Evolutionary conservation across 2,888 invertebrate genomes (phyloP).

Genomic region (Eilema griseolum): DNA sequence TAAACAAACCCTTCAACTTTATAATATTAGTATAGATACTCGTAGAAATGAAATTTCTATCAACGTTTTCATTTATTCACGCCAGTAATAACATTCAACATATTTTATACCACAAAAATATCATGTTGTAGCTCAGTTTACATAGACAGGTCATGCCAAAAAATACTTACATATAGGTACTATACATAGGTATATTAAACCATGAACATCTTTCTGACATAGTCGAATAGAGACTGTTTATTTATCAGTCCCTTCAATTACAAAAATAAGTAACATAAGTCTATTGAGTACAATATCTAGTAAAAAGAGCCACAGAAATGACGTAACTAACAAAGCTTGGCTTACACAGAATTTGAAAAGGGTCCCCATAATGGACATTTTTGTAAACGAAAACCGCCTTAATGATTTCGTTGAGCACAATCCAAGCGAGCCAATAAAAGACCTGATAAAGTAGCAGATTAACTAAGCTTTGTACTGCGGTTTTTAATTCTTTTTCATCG

Average conservation of each 20-base stretch:
- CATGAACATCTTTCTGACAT: background rate
- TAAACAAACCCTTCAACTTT: no score
- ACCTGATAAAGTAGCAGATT: slow-evolving; percentile 53
- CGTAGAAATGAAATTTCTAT: no score
- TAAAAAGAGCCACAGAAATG: slow-evolving; percentile 53
- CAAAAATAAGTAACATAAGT: background rate
- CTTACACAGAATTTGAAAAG: slow-evolving; percentile 71
- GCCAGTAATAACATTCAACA: no score
- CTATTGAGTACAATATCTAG: slow-evolving; percentile 18
- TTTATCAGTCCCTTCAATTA: background rate
- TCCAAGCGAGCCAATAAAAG: slow-evolving; percentile 53
- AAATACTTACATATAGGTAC: no score
- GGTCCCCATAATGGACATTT: slow-evolving; percentile 73
- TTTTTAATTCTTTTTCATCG: slow-evolving; percentile 34
- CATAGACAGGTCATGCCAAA: background rate
- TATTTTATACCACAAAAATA: background rate
- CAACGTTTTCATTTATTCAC: no score
- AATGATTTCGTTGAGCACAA: slow-evolving; percentile 62
- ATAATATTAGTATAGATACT: no score
- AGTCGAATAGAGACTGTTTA: background rate
- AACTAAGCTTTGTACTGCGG: slow-evolving; percentile 45
- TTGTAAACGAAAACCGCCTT: slow-evolving; percentile 67
- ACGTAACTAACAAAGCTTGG: slow-evolving; percentile 62
- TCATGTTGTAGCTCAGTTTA: background rate
- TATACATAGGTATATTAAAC: background rate